phyloP scores from a whole-genome alignment of 2,888 invertebrate genomes.

The Habrosyne pyritoides region DNA sequence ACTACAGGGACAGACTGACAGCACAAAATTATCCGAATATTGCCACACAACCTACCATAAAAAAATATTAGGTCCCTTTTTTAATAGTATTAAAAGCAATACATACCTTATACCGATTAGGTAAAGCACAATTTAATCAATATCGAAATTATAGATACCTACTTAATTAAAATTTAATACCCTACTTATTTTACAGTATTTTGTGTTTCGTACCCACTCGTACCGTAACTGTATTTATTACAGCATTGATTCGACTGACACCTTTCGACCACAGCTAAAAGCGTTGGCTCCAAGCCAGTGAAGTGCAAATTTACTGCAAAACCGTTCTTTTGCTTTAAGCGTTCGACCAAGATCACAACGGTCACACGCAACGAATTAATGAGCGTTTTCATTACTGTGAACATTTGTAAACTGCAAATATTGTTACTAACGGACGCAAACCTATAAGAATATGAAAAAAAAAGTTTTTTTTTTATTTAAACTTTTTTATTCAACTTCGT shows the following conservation, averaged over 20 bases:
- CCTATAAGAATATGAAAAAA: slow-evolving; percentile 12
- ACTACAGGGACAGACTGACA: too few species aligned
- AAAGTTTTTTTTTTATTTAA: neutral
- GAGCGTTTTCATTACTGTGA: slow-evolving; percentile 11
- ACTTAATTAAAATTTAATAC: too few species aligned
- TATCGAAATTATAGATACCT: too few species aligned
- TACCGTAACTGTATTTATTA: neutral
- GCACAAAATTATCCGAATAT: too few species aligned
- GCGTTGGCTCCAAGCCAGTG: slow-evolving; percentile 35
- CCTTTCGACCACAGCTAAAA: slow-evolving; percentile 1
- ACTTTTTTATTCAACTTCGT: too few species aligned
- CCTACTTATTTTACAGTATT: neutral
- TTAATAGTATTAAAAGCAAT: too few species aligned
- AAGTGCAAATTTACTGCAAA: slow-evolving; percentile 39
- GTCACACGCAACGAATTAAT: slow-evolving; percentile 14
- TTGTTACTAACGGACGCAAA: neutral
- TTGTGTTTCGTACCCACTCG: neutral
- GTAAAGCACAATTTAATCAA: too few species aligned
- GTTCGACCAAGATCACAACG: slow-evolving; percentile 7
- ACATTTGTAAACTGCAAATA: slow-evolving; percentile 1
- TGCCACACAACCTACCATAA: too few species aligned
- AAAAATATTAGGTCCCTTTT: too few species aligned
- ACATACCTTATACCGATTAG: too few species aligned
- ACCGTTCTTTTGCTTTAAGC: slow-evolving; percentile 30
- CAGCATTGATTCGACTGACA: slow-evolving; percentile 1